phyloP scores from a whole-genome alignment of 2,888 invertebrate species.

The Drepana falcataria region DNA sequence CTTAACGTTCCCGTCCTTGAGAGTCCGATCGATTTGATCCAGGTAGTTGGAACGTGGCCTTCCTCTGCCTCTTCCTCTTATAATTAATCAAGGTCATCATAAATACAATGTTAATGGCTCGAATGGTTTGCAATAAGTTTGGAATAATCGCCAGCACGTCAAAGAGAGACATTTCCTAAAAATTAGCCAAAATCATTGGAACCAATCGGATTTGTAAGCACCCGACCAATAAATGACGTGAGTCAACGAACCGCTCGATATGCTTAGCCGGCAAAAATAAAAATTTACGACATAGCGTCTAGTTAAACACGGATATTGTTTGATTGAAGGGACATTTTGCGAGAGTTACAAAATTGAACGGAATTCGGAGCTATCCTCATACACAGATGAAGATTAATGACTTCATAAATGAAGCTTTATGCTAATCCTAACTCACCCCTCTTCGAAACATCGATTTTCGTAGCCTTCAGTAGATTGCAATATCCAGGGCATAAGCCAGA shows the following conservation, averaged over 20 bases:
- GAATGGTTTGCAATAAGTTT: background rate
- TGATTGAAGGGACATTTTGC: slow-evolving; percentile 15
- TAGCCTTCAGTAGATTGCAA: no score
- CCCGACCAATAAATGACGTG: background rate
- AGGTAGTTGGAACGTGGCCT: no score
- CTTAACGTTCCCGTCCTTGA: no score
- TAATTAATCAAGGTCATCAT: no score
- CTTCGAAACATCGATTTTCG: no score
- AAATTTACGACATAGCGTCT: slow-evolving; percentile 2
- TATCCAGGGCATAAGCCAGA: no score
- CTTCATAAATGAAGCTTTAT: no score
- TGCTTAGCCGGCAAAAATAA: slow-evolving; percentile 1
- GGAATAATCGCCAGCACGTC: background rate
- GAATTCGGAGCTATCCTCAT: no score
- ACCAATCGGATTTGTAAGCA: background rate
- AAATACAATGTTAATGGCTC: background rate
- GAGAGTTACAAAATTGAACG: slow-evolving; percentile 26
- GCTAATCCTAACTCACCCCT: no score
- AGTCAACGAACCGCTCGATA: slow-evolving; percentile 1
- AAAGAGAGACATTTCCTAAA: background rate
- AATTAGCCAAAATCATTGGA: background rate
- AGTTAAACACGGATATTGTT: slow-evolving; percentile 11
- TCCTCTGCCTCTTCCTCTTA: no score
- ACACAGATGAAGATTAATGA: no score
- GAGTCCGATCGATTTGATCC: no score